Evolutionary conservation across 2,888 invertebrate genomes (phyloP), one percentile per base, ranked within the genome.

Genomic region (Chymomyza fuscimana): DNA sequence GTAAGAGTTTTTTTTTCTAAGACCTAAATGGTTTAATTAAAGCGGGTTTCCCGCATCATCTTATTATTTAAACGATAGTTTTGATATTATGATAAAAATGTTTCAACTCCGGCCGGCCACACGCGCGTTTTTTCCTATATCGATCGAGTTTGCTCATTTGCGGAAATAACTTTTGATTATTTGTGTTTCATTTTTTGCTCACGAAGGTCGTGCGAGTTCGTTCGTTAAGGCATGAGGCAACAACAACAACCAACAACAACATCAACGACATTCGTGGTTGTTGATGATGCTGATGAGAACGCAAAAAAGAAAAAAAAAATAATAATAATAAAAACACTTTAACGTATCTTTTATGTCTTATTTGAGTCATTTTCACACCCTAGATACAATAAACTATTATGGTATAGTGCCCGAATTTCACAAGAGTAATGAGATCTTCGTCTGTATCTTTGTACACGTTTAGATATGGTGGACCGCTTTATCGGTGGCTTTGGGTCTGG

Each of bases 381-480:
- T 64, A 46, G 40, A 46, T 46, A 73, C 78, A 63, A 82, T 87
- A 80, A 85, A 87, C 70, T 76, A 76, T 87, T 85, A 83, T 79
- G 72, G 72, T 62, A 59, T 9, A 66, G 70, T 51, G 46, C 16
- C 50, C 51, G 16, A 63, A 16, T 63, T 65, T 62, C 29, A 54
- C 78, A 74, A 73, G 71, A 73, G 71, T 70, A 73, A 75, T 80
- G 59, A 70, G 80, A 69, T 80, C 70, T 25, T 0, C 54, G 29
- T 19, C 58, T 63, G 19, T 16, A 19, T 54, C 19, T 62, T 62
- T 52, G 12, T 16, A 5, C 46, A 40, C 9, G 52, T 19, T 9
- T 22, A 97, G 97, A 97, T 97, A 88, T 93, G 97, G 91, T 97
- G 97, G 97, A 97, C 97, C 70, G 97, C 97, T 51, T 92, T 97